Conservation (phyloP, 1,140 invertebrate genomes). For the Atta colombica region DNA sequence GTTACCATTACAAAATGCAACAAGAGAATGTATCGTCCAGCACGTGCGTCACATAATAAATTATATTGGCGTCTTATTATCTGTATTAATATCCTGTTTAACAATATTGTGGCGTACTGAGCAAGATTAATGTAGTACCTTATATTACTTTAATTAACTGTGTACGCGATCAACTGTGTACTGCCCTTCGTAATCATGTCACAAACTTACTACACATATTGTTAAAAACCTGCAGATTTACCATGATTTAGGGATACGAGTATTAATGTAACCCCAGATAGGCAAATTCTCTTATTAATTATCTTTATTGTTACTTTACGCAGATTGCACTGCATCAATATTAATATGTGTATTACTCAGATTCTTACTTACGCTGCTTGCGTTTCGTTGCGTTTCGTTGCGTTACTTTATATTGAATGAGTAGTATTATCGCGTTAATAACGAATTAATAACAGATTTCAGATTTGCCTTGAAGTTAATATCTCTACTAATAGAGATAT, state of each 20-base stretch:
- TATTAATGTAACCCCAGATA: conserved; percentile 19
- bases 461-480: not conserved
- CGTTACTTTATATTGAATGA: not conserved
- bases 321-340: not conserved
- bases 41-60: conserved; percentile 52
- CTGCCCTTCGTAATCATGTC: conserved; percentile 61
- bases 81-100: conserved; percentile 66
- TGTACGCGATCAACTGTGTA: conserved; percentile 8
- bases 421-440: not conserved
- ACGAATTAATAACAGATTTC: conserved; percentile 11
- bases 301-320: conserved; percentile 11
- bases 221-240: conserved; percentile 58
- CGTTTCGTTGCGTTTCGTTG: not conserved
- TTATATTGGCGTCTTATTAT: conserved; percentile 69
- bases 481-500: not conserved
- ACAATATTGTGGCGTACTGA: conserved; percentile 65
- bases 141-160: conserved; percentile 75
- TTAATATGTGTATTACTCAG: not conserved
- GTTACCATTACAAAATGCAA: conserved; percentile 18
- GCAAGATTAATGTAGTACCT: conserved; percentile 72
- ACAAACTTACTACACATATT: conserved; percentile 33
- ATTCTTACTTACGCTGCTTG: not conserved
- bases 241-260: not conserved
- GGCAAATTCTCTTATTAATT: not conserved
- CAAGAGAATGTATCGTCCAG: not conserved